These are phyloP conservation scores for Leucopsar rothschildi DNA, from an alignment of 2,113 vertebrate species.

Conservation along the genomic window DNA sequence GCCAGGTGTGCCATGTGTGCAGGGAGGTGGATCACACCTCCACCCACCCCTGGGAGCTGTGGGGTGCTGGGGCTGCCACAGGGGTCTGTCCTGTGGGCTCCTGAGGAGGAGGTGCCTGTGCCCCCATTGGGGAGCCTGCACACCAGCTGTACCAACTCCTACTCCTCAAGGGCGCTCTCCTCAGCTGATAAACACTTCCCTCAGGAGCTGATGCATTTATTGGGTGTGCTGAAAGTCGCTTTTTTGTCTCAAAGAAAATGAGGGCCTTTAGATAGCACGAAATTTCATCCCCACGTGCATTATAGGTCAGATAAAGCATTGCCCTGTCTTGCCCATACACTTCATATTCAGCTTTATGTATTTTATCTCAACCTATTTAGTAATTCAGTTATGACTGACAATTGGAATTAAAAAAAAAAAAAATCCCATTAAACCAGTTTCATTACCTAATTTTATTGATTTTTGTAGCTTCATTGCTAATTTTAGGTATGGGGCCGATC, in stretches of 20 bases:
- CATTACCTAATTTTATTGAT: not conserved
- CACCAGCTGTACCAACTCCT: not conserved
- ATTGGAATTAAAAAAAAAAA: not conserved
- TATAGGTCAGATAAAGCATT: not conserved
- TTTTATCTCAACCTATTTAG: not conserved
- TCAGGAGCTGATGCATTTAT: not conserved
- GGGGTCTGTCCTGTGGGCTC: not conserved
- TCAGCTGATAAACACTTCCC: not conserved
- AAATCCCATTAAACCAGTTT: not conserved
- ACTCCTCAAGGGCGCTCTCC: not conserved
- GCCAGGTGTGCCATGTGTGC: fast-evolving
- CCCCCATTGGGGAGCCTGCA: not conserved
- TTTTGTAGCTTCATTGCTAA: not conserved
- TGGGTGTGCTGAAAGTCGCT: not conserved
- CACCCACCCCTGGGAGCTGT: too few relatives aligned
- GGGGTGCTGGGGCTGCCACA: not conserved
- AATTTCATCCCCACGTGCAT: not conserved
- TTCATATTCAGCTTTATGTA: not conserved
- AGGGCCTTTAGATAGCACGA: not conserved
- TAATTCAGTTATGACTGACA: not conserved
- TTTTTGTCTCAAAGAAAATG: not conserved
- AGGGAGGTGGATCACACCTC: not conserved
- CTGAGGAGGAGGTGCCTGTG: not conserved
- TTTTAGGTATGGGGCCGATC: not conserved
- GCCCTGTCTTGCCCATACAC: not conserved